Base-by-base conservation (phyloP, 1,140 invertebrate genomes). In the Drosophila arizonae region DNA sequence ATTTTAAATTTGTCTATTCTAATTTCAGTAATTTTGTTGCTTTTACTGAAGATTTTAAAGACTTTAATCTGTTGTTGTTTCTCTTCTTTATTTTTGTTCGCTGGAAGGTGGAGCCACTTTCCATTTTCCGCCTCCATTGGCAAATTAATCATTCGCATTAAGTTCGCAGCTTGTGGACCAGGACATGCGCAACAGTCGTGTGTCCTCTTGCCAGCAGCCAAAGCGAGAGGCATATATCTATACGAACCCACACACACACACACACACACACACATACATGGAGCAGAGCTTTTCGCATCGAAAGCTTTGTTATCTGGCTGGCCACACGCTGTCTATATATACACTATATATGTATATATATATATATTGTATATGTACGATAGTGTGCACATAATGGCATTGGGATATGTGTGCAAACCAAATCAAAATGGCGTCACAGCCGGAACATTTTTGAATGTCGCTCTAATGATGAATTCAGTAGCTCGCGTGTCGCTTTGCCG, bases 291-390 rank as follows among this genome's bases (percentile, higher is more conserved):
- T 87, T 87, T 28, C 54, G 17, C 50, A 30, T 15, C 52, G 51
- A 82, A 86, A 86, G 84, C 84, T 86, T 79, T 48, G 72, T 63
- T 86, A 87, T 86, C 82, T 86, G 81, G 78, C 82, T 86, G 70
- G 65, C 56, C 57, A 50, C 64, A 62, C 62, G 63, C 57, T 45
- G 67, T 68, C 55, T 21, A 61, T 54, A 50, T 46, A 36, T 3
- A 30, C 55, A 15, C 57, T 51, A 50, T 46, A 36, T 36, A 36
- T 36, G 8, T 36, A 36, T 36, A 36, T 36, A 9, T 33, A 9
- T 33, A 9, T 36, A 1, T 39, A 4, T 39, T 39, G 1, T 39
- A 1, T 39, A 11, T 39, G 4, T 39, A 39, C 36, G 36, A 39
- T 46, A 68, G 28, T 54, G 43, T 77, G 45, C 64, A 65, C 41